Conservation (phyloP, 2,113 vertebrate genomes). For the Anoplopoma fimbria region DNA sequence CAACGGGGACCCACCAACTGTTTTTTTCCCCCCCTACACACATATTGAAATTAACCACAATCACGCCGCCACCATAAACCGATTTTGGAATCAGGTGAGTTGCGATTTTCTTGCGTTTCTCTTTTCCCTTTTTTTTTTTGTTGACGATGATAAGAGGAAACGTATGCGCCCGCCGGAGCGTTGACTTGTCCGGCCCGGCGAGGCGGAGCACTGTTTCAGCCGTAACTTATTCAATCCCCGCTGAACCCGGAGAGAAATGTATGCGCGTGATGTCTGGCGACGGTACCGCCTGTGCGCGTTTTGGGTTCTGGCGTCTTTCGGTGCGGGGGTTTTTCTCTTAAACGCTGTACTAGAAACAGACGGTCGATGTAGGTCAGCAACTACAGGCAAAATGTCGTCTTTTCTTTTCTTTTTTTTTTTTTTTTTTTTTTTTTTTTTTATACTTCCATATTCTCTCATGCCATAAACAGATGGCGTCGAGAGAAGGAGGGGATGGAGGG, state of each 20-base stretch:
- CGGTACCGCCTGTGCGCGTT: not conserved
- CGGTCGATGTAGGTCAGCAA: constrained; percentile 74
- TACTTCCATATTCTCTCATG: constrained; percentile 75
- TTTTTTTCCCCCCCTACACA: too few species aligned
- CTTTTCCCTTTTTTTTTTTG: not conserved
- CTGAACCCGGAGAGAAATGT: constrained; percentile 50
- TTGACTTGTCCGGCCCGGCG: constrained; percentile 73
- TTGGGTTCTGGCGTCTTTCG: not conserved
- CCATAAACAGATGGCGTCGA: constrained; percentile 82
- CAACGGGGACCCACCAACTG: constrained; percentile 80
- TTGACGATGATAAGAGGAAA: constrained; percentile 6
- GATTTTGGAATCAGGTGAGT: constrained; percentile 87
- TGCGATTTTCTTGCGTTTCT: constrained; percentile 39
- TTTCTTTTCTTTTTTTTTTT: constrained; percentile 72
- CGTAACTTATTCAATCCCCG: constrained; percentile 80
- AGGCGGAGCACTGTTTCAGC: constrained; percentile 71
- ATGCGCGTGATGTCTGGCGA: constrained; percentile 7
- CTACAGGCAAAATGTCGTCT: constrained; percentile 80
- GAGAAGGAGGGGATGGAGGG: too few species aligned
- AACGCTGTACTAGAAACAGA: constrained; percentile 47
- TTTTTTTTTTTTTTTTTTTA: constrained; percentile 60
- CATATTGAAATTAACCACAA: constrained; percentile 72
- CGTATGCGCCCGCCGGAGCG: constrained; percentile 28
- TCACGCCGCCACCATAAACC: constrained; percentile 85
- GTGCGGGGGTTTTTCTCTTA: not conserved